Percentiles rank a stretch among this genome's conserved stretches.
Evolutionary conservation across 35 echinoderm and acorn worm species (phyloP).

Genomic region (Acanthaster planci): DNA sequence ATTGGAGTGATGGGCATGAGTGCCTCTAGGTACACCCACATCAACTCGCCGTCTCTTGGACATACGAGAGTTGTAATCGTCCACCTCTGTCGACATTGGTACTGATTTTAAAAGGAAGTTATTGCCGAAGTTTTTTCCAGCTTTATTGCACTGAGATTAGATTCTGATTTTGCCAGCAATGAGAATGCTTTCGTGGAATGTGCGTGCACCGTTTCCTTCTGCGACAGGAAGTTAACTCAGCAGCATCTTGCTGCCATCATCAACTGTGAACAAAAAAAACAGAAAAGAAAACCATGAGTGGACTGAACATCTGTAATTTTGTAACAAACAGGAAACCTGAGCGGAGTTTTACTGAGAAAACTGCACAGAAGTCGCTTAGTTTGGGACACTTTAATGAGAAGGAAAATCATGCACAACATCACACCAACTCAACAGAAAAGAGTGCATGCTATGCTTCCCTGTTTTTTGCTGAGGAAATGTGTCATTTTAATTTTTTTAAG

Average conservation of each 20-base stretch:
- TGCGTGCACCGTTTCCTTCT: conserved; percentile 2
- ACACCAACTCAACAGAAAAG: no score
- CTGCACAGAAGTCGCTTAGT: no score
- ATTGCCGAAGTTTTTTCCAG: neutral
- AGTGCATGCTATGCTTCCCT: no score
- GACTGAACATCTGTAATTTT: neutral
- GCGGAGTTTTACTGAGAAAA: conserved; percentile 27
- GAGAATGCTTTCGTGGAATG: conserved; percentile 6
- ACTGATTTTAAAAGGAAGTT: conserved; percentile 32
- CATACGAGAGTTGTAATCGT: conserved; percentile 57
- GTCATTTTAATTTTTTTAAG: no score
- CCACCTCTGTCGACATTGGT: conserved; percentile 65
- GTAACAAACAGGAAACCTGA: conserved; percentile 9
- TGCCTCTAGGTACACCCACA: conserved; percentile 59
- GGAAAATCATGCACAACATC: no score
- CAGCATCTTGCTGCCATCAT: neutral
- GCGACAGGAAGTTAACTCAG: conserved; percentile 5
- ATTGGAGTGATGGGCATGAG: conserved; percentile 12
- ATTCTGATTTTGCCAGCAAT: neutral
- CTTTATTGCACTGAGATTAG: conserved; percentile 8
- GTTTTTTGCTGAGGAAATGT: no score
- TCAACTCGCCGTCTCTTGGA: conserved; percentile 76
- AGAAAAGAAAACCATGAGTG: neutral
- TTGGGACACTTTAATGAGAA: no score
- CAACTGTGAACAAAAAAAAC: neutral